A percentile compares a stretch with the other conserved stretches of the same genome.
phyloP scores from a whole-genome alignment of 2,113 vertebrate species.

The Nicator chloris region DNA sequence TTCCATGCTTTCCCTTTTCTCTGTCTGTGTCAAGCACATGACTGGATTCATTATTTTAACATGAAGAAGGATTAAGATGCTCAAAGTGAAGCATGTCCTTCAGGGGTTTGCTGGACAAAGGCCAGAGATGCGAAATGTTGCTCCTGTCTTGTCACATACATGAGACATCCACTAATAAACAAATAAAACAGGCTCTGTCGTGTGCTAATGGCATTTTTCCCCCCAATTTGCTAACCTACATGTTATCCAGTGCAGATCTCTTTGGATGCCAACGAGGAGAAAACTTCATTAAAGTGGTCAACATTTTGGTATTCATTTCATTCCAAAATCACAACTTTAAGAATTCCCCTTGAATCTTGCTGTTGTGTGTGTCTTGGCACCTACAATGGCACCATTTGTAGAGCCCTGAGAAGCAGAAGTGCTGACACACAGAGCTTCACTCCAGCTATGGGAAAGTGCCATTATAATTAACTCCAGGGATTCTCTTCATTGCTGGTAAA shows the following conservation, averaged over 20 bases:
- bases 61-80: neutral
- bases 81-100: neutral
- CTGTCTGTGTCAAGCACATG: neutral
- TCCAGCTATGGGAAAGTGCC: neutral
- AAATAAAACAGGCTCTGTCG: neutral
- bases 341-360: neutral
- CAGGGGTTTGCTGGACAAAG: neutral
- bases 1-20: neutral
- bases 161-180: neutral
- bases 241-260: neutral
- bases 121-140: neutral
- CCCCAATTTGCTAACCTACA: neutral
- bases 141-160: neutral
- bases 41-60: neutral
- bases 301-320: neutral
- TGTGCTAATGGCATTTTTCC: neutral
- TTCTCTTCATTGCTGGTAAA: neutral
- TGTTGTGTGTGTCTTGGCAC: neutral
- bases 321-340: neutral
- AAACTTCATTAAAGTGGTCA: neutral
- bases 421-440: conserved; percentile 30
- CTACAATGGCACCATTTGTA: conserved; percentile 5
- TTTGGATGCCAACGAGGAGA: neutral
- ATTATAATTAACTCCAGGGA: conserved; percentile 11
- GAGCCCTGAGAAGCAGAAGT: conserved; percentile 10